These are phyloP conservation scores for Drosophila nigrodunni DNA, from an alignment of 1,140 invertebrate species.

Conservation along the genomic window DNA sequence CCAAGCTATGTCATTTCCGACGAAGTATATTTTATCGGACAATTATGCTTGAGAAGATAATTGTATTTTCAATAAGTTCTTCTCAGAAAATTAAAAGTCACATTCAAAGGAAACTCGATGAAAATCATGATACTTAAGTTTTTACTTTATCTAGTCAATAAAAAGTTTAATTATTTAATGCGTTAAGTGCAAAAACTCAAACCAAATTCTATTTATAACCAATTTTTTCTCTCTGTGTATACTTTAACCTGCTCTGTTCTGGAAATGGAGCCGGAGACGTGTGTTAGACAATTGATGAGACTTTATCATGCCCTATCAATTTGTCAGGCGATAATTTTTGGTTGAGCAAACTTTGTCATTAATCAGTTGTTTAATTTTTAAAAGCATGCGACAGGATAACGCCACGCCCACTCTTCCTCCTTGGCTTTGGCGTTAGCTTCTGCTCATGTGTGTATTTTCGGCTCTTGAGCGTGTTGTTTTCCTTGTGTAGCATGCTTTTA, in stretches of 20 bases:
- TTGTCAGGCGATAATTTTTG: conserved; percentile 76
- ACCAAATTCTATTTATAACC: too few relatives aligned
- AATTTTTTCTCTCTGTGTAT: not conserved
- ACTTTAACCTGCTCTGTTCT: not conserved
- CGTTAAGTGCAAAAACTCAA: too few relatives aligned
- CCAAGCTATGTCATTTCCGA: not conserved
- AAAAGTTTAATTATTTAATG: too few relatives aligned
- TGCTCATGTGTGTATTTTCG: conserved; percentile 8
- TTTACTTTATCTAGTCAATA: too few relatives aligned
- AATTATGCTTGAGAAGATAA: not conserved
- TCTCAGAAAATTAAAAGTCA: not conserved
- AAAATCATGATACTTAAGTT: not conserved
- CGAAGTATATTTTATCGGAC: not conserved
- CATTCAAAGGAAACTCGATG: not conserved
- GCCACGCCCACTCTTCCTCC: not conserved
- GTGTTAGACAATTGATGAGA: conserved; percentile 47
- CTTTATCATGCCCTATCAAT: conserved; percentile 55
- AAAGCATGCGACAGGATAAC: conserved; percentile 58
- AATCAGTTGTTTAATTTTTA: conserved; percentile 76
- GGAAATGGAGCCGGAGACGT: too few relatives aligned
- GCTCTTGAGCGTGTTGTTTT: conserved; percentile 9
- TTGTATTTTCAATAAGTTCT: not conserved
- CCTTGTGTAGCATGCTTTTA: conserved; percentile 31
- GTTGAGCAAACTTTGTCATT: conserved; percentile 71
- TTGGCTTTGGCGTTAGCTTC: not conserved